Evolutionary conservation across 2,888 invertebrate genomes (phyloP).

Genomic region (Holacanthella duospinosa): DNA sequence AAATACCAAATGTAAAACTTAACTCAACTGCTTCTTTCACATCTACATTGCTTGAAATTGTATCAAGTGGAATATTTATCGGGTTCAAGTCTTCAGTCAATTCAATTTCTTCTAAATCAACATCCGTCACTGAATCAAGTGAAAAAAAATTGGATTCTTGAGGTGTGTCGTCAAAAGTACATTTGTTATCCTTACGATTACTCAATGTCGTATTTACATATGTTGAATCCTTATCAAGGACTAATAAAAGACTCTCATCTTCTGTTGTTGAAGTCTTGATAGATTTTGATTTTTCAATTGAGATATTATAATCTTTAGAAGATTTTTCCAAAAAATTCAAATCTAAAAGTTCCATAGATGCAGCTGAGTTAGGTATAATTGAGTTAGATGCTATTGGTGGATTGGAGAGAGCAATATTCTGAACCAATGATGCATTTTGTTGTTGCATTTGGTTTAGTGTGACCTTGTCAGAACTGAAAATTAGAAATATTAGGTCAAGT

Average conservation of each 20-base stretch:
- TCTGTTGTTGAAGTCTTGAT: too few relatives aligned
- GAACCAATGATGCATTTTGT: background rate
- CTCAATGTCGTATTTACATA: constrained; percentile 3
- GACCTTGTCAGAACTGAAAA: background rate
- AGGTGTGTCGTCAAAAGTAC: background rate
- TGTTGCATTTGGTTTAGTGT: background rate
- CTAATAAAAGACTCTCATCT: constrained; percentile 25
- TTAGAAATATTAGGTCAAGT: too few relatives aligned
- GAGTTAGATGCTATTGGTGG: too few relatives aligned
- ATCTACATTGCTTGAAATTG: background rate
- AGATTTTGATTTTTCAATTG: too few relatives aligned
- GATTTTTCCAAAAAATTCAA: constrained; percentile 30
- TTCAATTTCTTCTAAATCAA: constrained; percentile 33
- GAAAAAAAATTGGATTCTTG: background rate
- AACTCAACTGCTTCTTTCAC: constrained; percentile 21
- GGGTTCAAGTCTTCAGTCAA: constrained; percentile 27
- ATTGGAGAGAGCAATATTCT: too few relatives aligned
- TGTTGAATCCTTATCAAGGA: constrained; percentile 9
- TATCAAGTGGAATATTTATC: constrained; percentile 18
- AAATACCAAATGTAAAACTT: constrained; percentile 29
- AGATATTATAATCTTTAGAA: constrained; percentile 1
- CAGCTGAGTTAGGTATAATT: background rate
- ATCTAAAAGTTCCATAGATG: constrained; percentile 22
- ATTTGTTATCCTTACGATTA: constrained; percentile 1
- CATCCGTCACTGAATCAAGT: constrained; percentile 23